Evolutionary conservation across 2,888 invertebrate species (phyloP).

Genomic region (Cephus pulcher): DNA sequence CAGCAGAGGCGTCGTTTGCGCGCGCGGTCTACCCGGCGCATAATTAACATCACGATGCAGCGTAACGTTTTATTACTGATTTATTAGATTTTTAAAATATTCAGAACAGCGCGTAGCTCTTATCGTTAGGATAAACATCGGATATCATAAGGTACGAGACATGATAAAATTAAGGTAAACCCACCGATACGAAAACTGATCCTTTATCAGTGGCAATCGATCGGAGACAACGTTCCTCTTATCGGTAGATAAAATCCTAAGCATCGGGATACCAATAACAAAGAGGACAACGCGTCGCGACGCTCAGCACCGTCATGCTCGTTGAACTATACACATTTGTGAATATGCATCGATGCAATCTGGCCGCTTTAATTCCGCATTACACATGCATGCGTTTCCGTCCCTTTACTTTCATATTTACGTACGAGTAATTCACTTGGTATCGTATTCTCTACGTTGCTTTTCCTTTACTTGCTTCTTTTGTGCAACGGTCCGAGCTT

Average conservation of each 20-base stretch:
- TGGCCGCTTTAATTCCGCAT: neutral
- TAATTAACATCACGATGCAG: neutral
- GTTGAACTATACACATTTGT: neutral
- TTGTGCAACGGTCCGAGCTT: neutral
- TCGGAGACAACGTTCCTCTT: neutral
- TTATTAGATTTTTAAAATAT: constrained; percentile 24
- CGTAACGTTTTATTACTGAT: constrained; percentile 21
- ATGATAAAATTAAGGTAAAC: constrained; percentile 12
- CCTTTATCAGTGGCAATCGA: neutral
- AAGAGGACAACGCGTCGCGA: neutral
- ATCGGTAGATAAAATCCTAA: neutral
- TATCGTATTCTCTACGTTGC: neutral
- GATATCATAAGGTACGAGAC: constrained; percentile 18
- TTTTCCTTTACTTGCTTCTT: neutral
- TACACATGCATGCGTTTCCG: neutral
- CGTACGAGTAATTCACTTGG: neutral
- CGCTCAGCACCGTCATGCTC: neutral
- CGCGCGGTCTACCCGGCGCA: neutral
- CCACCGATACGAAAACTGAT: neutral
- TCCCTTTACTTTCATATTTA: neutral
- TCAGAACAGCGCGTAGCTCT: constrained; percentile 18
- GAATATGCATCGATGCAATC: neutral
- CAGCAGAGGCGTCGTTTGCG: neutral
- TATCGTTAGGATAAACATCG: constrained; percentile 8
- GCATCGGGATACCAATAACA: neutral